These are phyloP conservation scores for Conistra vaccinii DNA, from an alignment of 2,888 invertebrate genomes.

Conservation along the genomic window DNA sequence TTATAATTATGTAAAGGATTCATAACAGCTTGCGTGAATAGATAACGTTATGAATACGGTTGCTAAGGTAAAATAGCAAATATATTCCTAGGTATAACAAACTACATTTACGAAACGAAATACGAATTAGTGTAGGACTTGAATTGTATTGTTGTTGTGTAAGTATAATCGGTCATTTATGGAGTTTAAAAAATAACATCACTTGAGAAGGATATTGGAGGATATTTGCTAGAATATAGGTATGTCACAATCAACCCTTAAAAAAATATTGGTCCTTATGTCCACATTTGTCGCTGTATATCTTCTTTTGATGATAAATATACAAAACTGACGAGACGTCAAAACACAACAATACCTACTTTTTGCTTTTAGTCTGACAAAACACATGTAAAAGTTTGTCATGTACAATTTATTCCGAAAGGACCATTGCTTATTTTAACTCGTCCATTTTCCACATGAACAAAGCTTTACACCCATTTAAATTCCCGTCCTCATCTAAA, in stretches of 20 bases:
- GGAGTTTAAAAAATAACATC: background rate
- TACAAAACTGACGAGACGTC: background rate
- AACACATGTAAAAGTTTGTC: constrained; percentile 45
- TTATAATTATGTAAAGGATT: constrained; percentile 25
- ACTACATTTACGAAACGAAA: background rate
- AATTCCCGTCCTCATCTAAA: constrained; percentile 61
- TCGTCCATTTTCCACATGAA: constrained; percentile 50
- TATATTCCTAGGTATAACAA: background rate
- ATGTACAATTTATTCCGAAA: constrained; percentile 33
- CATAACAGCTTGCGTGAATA: constrained; percentile 7
- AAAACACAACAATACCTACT: constrained; percentile 3
- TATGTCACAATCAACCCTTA: background rate
- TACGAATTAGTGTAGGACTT: background rate
- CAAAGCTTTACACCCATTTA: constrained; percentile 56
- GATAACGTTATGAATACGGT: background rate
- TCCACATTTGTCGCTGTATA: too few relatives aligned
- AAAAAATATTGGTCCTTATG: background rate
- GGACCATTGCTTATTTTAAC: constrained; percentile 44
- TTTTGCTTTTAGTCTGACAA: constrained; percentile 12
- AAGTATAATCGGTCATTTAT: background rate
- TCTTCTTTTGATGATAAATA: background rate
- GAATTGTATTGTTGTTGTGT: background rate
- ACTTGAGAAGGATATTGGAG: background rate
- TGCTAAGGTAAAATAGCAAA: background rate
- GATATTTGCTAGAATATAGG: background rate